A percentile compares a stretch with the other conserved stretches of the same genome.
phyloP scores from a whole-genome alignment of 2,113 vertebrate species.

The Colistium nudipinnis region DNA sequence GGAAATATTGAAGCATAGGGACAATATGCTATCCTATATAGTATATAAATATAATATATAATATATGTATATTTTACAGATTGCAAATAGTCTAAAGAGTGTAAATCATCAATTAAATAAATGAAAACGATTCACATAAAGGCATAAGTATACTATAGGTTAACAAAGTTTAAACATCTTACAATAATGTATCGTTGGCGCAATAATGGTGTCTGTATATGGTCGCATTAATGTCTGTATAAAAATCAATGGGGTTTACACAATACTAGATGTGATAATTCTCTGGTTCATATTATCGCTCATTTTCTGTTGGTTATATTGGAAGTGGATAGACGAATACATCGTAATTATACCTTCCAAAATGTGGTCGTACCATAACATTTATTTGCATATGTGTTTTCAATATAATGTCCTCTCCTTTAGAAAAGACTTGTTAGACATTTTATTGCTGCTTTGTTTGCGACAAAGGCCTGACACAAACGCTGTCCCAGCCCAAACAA shows the following conservation, averaged over 20 bases:
- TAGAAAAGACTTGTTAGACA: too few relatives aligned
- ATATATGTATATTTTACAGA: neutral
- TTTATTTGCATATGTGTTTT: neutral
- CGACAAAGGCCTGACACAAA: too few relatives aligned
- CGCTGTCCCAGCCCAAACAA: too few relatives aligned
- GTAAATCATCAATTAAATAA: too few relatives aligned
- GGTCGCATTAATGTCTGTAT: neutral
- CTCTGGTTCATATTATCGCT: neutral
- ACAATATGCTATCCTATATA: neutral
- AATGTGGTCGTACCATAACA: accelerated
- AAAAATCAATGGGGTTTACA: neutral
- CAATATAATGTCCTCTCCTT: neutral
- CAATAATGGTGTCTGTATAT: neutral
- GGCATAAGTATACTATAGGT: too few relatives aligned
- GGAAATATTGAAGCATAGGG: neutral
- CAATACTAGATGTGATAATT: neutral
- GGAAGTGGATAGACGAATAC: neutral
- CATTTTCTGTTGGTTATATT: neutral
- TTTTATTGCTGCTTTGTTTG: too few relatives aligned
- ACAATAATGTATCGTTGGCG: neutral
- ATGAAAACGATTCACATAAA: too few relatives aligned
- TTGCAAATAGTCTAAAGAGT: neutral
- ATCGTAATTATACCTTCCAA: neutral
- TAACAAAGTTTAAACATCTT: too few relatives aligned
- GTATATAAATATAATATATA: too few relatives aligned